Percentiles rank a stretch among this genome's conserved stretches.
These are phyloP conservation scores for Petrocephalus zakoni DNA, from an alignment of 2,113 vertebrate species.

Conservation along the genomic window DNA sequence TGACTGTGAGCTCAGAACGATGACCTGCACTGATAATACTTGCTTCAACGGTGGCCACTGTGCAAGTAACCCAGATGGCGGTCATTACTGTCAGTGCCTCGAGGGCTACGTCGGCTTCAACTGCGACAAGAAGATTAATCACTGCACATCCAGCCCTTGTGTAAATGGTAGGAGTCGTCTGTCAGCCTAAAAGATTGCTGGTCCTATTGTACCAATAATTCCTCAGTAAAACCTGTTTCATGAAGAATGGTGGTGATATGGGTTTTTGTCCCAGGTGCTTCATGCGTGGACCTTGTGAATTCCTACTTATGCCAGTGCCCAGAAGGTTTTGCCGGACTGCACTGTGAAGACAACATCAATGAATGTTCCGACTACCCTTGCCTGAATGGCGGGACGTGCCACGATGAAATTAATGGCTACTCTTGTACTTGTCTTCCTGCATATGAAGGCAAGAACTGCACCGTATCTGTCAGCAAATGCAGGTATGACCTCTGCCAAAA, in stretches of 20 bases:
- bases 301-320: constrained; percentile 80
- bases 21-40: constrained; percentile 47
- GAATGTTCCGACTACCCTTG: constrained; percentile 84
- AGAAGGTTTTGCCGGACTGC: constrained; percentile 80
- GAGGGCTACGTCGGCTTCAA: constrained; percentile 94
- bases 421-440: constrained; percentile 83
- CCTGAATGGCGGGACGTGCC: constrained; percentile 83
- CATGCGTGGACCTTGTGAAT: constrained; percentile 73
- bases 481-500: constrained; percentile 72
- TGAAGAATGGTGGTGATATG: background rate
- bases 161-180: constrained; percentile 70
- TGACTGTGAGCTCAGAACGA: constrained; percentile 84
- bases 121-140: constrained; percentile 92
- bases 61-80: constrained; percentile 52
- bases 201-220: background rate
- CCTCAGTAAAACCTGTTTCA: background rate
- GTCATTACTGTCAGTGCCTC: constrained; percentile 84
- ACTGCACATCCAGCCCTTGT: constrained; percentile 85
- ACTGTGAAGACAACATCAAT: constrained; percentile 79
- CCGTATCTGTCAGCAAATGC: constrained; percentile 72
- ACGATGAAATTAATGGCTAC: constrained; percentile 79
- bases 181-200: background rate
- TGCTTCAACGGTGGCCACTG: background rate
- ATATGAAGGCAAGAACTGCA: constrained; percentile 86
- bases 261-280: constrained; percentile 66